Base-by-base conservation (phyloP, 2,797 vertebrate genomes). In the Pantherophis alleghaniensis region DNA sequence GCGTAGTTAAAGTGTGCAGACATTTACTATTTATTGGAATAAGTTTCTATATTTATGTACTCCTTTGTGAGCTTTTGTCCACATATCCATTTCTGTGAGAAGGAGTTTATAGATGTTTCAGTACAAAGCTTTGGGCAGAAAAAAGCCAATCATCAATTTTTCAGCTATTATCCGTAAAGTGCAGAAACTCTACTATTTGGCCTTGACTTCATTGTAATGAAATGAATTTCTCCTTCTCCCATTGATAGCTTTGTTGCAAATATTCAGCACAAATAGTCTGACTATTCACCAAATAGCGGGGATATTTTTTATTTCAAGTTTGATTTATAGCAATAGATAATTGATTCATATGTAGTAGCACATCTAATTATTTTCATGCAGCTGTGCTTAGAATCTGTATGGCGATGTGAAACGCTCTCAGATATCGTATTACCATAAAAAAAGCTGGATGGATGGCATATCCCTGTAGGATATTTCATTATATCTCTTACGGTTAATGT, bases 41-140 rank as follows among this genome's bases (percentile, higher is more conserved):
- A 95, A 94, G 95, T 96, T 59, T 26, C 88, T 57, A 66, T 86
- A 90, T 92, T 94, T 95, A 66, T 88, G 69, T 83, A 2, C 66
- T 28, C 90, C 32, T 57, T 92, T 94, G 51, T 63, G 47, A 32
- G 55, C 96, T 93, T 53, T 11, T n/a, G 18, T 66, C 55, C 90
- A 56, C 5, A n/a, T 91, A 91, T 91, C 28, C 22, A 20, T 79
- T 79, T 88, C 37, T 88, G 79, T 60, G n/a, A 91, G 61, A 63
- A 93, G 86, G 86, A 60, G 51, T 66, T 88, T 61, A 56, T 3
- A 57, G 11, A 60, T 74, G 59, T 91, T 79, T 51, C 89, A 63
- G 42, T 57, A 47, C 4, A 22, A 42, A 79, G 37, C 13, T 74
- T 61, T 74, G 63, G 7, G 61, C 9, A 59, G 22, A 37, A 51